phyloP scores from a whole-genome alignment of 2,113 vertebrate genomes.

The Ploceus nigricollis region DNA sequence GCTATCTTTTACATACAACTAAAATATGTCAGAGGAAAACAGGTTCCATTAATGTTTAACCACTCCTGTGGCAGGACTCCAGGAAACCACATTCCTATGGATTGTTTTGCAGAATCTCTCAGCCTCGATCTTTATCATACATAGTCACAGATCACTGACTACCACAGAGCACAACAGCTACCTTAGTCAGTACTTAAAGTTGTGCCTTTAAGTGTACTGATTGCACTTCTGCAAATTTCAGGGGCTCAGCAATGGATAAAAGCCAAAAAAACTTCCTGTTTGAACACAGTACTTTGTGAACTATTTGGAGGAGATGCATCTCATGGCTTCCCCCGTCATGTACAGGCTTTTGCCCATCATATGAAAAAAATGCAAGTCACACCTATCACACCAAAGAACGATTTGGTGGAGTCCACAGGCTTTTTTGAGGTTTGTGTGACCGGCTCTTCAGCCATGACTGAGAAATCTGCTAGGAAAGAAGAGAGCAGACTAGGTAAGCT shows the following conservation, averaged over 20 bases:
- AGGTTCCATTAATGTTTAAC: not conserved
- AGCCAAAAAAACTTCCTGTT: not conserved
- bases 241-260: not conserved
- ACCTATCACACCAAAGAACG: not conserved
- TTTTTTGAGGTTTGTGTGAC: not conserved
- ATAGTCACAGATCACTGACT: not conserved
- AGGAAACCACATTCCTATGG: not conserved
- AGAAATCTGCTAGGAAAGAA: not conserved
- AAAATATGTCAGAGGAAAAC: not conserved
- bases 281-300: not conserved
- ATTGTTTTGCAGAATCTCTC: not conserved
- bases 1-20: not conserved
- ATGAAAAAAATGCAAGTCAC: not conserved
- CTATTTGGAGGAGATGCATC: not conserved
- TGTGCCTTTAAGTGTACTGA: not conserved
- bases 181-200: not conserved
- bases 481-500: not conserved
- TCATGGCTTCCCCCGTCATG: not conserved
- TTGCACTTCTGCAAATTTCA: not conserved
- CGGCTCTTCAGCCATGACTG: not conserved
- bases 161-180: not conserved
- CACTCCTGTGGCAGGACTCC: not conserved
- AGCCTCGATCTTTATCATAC: not conserved
- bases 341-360: not conserved
- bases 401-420: accelerated